Evolutionary conservation across 2,888 invertebrate genomes (phyloP).

Genomic region (Aleiodes alternator): DNA sequence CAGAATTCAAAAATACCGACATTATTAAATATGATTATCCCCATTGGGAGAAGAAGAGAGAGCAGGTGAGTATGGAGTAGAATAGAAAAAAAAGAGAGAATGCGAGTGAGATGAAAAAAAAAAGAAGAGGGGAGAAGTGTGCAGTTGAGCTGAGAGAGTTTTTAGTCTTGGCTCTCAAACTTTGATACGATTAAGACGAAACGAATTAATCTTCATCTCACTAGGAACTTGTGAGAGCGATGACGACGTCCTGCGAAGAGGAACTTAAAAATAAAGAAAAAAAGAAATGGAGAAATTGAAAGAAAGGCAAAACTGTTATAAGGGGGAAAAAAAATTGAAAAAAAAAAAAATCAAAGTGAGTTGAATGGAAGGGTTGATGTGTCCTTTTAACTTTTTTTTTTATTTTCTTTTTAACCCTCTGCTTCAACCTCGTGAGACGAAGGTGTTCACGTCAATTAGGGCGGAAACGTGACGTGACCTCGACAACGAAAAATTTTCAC

Average conservation of each 20-base stretch:
- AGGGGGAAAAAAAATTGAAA: slow-evolving; percentile 11
- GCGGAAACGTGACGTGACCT: slow-evolving; percentile 63
- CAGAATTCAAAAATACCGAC: slow-evolving; percentile 68
- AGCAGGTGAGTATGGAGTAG: slow-evolving; percentile 3
- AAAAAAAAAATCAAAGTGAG: slow-evolving; percentile 54
- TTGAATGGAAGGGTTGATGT: slow-evolving; percentile 62
- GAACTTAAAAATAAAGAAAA: slow-evolving; percentile 60
- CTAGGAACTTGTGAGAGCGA: slow-evolving; percentile 50
- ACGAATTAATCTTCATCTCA: slow-evolving; percentile 75
- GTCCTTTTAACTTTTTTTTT: slow-evolving; percentile 26
- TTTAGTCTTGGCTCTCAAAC: slow-evolving; percentile 71
- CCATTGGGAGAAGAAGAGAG: slow-evolving; percentile 28
- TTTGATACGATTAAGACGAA: slow-evolving; percentile 76
- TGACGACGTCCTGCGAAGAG: slow-evolving; percentile 49
- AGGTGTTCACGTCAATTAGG: slow-evolving; percentile 70
- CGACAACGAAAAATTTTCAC: slow-evolving; percentile 49
- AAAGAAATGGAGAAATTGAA: slow-evolving; percentile 46
- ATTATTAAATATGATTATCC: slow-evolving; percentile 74
- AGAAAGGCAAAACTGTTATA: slow-evolving; percentile 33
- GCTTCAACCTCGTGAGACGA: slow-evolving; percentile 55
- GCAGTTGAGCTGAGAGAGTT: slow-evolving; percentile 47
- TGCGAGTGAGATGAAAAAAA: background rate
- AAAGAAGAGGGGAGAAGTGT: slow-evolving; percentile 31
- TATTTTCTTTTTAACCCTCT: slow-evolving; percentile 14
- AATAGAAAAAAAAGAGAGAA: slow-evolving; percentile 29